phyloP scores from a whole-genome alignment of 2,888 invertebrate species.

The Pristionchus exspectatus region DNA sequence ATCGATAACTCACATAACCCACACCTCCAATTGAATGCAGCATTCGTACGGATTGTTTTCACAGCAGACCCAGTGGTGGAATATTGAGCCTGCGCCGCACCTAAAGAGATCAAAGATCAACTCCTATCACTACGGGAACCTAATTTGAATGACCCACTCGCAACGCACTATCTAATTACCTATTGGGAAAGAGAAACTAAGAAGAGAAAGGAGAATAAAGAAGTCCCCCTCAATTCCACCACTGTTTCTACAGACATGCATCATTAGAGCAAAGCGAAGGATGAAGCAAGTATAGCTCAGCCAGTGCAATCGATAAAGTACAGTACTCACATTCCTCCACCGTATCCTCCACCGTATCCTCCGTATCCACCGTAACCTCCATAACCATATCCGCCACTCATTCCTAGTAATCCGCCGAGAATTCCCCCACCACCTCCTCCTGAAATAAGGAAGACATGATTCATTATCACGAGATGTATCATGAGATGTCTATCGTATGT shows the following conservation, averaged over 20 bases:
- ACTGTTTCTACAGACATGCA: conserved; percentile 22
- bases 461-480: too few species aligned
- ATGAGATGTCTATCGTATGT: neutral
- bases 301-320: conserved; percentile 23
- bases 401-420: conserved; percentile 26
- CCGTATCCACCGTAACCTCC: conserved; percentile 62
- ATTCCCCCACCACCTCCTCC: conserved; percentile 41
- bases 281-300: neutral
- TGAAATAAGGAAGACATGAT: neutral
- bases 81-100: conserved; percentile 70
- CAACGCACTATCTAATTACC: neutral
- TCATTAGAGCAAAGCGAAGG: neutral
- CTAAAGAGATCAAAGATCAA: conserved; percentile 56
- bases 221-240: conserved; percentile 22
- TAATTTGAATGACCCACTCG: neutral
- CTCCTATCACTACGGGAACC: neutral
- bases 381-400: conserved; percentile 51
- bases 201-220: neutral
- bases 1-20: conserved; percentile 70
- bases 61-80: conserved; percentile 72
- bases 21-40: conserved; percentile 71
- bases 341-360: conserved; percentile 59
- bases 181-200: neutral
- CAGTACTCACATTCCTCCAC: conserved; percentile 31
- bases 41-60: conserved; percentile 72